A percentile compares a stretch with the other conserved stretches of the same genome.
Conservation (phyloP, 2,888 invertebrate species). For the Thereva nobilitata region DNA sequence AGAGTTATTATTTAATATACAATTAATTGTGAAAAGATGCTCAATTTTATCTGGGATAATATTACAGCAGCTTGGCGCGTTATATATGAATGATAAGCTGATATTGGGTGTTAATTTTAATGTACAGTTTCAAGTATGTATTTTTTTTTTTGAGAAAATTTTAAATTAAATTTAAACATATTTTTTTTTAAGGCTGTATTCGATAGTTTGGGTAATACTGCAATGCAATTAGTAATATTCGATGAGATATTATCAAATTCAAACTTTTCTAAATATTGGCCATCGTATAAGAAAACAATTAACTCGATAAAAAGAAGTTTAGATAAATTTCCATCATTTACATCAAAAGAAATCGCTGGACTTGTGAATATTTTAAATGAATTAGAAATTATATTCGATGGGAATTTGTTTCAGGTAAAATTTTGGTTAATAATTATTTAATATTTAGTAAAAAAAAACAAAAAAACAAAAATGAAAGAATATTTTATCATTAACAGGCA, state of each 20-base stretch:
- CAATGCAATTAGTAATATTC: conserved; percentile 68
- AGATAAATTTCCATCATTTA: conserved; percentile 63
- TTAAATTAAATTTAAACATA: neutral
- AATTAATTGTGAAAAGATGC: conserved; percentile 70
- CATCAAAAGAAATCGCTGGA: conserved; percentile 63
- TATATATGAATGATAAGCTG: conserved; percentile 62
- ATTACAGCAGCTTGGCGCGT: conserved; percentile 74
- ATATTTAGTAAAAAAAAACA: no score
- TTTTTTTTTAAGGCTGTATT: conserved; percentile 49
- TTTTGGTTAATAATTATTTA: conserved; percentile 1
- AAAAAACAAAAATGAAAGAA: conserved; percentile 16
- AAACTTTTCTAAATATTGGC: conserved; percentile 68
- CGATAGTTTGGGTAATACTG: conserved; percentile 67
- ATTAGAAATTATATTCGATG: conserved; percentile 56
- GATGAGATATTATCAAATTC: conserved; percentile 53
- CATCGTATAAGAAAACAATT: conserved; percentile 73
- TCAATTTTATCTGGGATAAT: conserved; percentile 73
- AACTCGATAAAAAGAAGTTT: conserved; percentile 70
- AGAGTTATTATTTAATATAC: conserved; percentile 67
- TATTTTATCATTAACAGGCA: conserved; percentile 15
- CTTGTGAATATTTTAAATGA: conserved; percentile 73
- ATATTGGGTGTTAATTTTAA: conserved; percentile 51
- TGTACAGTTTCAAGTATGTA: conserved; percentile 45
- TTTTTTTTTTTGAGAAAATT: neutral
- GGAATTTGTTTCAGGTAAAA: conserved; percentile 70